Evolutionary conservation across 2,797 vertebrate genomes (phyloP).

Genomic region (Gobionotothen gibberifrons): DNA sequence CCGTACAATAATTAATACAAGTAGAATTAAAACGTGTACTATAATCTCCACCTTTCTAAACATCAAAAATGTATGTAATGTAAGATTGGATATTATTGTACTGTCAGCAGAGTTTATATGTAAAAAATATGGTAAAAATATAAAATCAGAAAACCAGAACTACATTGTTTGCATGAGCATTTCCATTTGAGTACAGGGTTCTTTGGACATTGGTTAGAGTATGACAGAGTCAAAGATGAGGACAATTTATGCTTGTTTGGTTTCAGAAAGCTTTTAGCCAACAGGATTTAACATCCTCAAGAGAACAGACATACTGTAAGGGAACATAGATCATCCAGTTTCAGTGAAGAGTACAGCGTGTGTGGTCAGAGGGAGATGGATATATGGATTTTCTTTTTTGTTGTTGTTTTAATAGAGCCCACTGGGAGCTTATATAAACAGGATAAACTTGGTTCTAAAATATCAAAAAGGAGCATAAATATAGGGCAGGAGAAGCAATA

Average conservation of each 20-base stretch:
- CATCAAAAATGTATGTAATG: not conserved
- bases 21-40: conserved; percentile 2
- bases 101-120: not conserved
- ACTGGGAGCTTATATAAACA: conserved; percentile 58
- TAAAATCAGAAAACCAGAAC: not conserved
- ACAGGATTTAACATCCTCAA: conserved; percentile 33
- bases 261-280: conserved; percentile 29
- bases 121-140: not conserved
- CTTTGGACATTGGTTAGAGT: not conserved
- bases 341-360: conserved; percentile 34
- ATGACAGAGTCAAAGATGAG: conserved; percentile 7
- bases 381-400: conserved; percentile 66
- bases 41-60: conserved; percentile 1
- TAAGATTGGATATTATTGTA: not conserved
- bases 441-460: conserved; percentile 56
- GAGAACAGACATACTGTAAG: conserved; percentile 20
- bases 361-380: conserved; percentile 63
- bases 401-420: conserved; percentile 71
- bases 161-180: not conserved
- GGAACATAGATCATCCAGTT: conserved; percentile 42
- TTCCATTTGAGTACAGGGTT: not conserved
- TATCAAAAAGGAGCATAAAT: conserved; percentile 60
- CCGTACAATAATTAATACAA: not conserved
- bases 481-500: conserved; percentile 45
- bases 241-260: not conserved